Base-by-base conservation (phyloP, 2,888 invertebrate genomes). In the Lissonota sp. region DNA sequence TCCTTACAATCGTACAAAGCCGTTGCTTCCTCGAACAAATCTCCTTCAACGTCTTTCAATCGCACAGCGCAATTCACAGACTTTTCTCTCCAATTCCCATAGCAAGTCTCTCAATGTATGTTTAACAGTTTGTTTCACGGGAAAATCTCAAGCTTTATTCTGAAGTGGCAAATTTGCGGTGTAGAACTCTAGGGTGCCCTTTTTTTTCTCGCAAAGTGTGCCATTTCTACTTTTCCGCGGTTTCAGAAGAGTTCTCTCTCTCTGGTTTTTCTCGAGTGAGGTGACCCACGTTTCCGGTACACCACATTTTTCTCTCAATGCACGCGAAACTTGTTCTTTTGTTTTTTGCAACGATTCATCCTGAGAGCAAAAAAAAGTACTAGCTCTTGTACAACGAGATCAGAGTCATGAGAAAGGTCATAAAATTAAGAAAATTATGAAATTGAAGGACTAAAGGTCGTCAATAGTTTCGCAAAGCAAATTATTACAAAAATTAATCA, bases 91-190 rank as follows among this genome's bases (percentile, higher is more conserved):
- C 5, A 53, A 12, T 6, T 14, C 53, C 3, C 4, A 16, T 37
- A 10, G 16, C 39, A 62, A 40, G 14, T 26, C 42, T 67, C 69
- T 12, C 40, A 40, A 39, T 64, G n/a, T n/a, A 16, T 49, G 64
- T 58, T 5, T 67, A 57, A 77, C 12, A 46, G 42, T 72, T 37
- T 39, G 42, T 73, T 14, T 58, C 7, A 60, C 53, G 44, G 1
- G 26, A 26, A 49, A 78, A 26, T 14, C 60, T 70, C 26, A 49
- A 69, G 44, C 58, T 73, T 42, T 72, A 69, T 64, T 37, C 44
- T 51, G 49, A 78, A 53, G 70, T 69, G 70, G 73, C 58, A 55
- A 75, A 82, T 67, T 82, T 75, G 74, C 71, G 70, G 74, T 42
- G 70, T 62, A 71, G 67, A 67, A 46, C 53, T 58, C 69, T 37